A percentile compares a stretch with the other conserved stretches of the same genome.
phyloP scores from a whole-genome alignment of 2,797 vertebrate species.

The Graptemys geographica region DNA sequence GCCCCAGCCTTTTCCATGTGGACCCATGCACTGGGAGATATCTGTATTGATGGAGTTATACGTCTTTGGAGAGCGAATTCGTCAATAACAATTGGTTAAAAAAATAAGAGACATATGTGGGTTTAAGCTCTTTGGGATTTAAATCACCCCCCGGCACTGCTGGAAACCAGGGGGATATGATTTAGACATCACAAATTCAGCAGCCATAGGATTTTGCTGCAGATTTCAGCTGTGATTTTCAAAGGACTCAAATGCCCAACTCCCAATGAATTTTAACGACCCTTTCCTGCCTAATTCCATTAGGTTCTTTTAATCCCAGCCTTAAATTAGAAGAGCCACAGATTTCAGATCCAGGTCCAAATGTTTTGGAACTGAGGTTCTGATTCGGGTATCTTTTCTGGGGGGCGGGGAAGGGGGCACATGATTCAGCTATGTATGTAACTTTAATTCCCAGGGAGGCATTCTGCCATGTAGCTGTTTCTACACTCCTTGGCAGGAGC shows the following conservation, averaged over 20 bases:
- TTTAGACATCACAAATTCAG: constrained; percentile 38
- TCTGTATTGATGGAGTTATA: background rate
- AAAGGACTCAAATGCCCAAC: background rate
- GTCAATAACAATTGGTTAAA: background rate
- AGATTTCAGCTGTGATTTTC: background rate
- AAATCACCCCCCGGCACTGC: constrained; percentile 22
- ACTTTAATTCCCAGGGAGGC: background rate
- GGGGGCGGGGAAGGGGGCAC: background rate
- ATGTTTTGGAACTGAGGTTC: background rate
- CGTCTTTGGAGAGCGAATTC: background rate
- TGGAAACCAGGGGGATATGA: constrained; percentile 35
- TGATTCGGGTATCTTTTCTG: too few relatives aligned
- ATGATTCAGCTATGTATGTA: background rate
- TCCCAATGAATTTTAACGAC: background rate
- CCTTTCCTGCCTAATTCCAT: background rate
- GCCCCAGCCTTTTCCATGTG: background rate
- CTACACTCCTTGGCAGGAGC: background rate
- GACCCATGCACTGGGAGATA: background rate
- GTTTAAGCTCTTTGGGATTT: constrained; percentile 18
- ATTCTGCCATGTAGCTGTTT: too few relatives aligned
- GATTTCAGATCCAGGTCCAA: background rate
- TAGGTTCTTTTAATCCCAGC: background rate
- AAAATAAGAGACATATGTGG: background rate
- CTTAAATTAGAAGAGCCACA: background rate
- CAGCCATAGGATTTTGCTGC: background rate